Percentiles rank a stretch among this genome's conserved stretches.
Conservation (phyloP, 2,888 invertebrate species). For the Myopa tessellatipennis region DNA sequence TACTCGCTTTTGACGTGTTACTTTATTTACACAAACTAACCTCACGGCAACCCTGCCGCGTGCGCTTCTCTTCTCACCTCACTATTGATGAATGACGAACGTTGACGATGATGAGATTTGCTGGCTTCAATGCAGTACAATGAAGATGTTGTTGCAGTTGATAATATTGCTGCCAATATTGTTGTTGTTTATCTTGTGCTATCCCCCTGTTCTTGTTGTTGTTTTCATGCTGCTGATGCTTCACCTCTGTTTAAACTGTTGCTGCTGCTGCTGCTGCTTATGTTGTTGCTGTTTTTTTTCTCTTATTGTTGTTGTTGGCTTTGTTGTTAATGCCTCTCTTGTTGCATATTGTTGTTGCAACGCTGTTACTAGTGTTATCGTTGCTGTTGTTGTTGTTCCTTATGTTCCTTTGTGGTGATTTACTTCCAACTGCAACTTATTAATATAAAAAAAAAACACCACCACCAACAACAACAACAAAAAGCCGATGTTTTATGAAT, state of each 20-base stretch:
- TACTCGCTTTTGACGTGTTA: neutral
- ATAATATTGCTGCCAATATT: neutral
- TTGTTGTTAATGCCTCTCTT: neutral
- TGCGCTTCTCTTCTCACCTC: neutral
- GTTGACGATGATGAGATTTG: conserved; percentile 26
- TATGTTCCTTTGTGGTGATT: conserved; percentile 43
- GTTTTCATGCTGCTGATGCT: neutral
- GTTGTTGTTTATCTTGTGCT: neutral
- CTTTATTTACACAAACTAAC: neutral
- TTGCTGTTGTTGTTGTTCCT: conserved; percentile 36
- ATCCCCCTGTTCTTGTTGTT: neutral
- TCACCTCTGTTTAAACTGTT: neutral
- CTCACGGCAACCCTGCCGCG: neutral
- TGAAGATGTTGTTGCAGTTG: conserved; percentile 19
- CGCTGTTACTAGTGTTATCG: conserved; percentile 8
- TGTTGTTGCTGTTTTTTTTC: neutral
- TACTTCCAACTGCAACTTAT: conserved; percentile 47
- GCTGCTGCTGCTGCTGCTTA: neutral
- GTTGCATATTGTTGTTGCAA: neutral
- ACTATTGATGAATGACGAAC: conserved; percentile 29
- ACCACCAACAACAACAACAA: neutral
- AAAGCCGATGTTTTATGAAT: conserved; percentile 41
- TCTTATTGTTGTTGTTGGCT: neutral
- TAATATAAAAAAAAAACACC: conserved; percentile 42
- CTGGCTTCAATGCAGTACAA: neutral